Conservation (phyloP, 2,888 invertebrate genomes). For the Tachina fera region DNA sequence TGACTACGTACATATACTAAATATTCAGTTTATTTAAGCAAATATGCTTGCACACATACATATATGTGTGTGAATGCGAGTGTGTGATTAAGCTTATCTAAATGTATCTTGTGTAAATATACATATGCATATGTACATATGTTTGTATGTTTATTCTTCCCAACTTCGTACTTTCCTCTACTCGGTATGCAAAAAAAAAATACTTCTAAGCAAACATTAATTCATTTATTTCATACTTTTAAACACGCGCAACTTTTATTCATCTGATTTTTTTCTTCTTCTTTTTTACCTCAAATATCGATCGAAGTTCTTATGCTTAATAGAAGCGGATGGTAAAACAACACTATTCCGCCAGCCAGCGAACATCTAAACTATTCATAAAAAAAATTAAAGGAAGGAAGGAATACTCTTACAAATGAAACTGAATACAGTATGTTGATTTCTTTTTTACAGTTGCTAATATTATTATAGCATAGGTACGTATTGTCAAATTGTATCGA, state of each 20-base stretch:
- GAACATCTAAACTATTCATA: constrained; percentile 51
- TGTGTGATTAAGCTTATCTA: constrained; percentile 52
- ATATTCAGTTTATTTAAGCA: constrained; percentile 16
- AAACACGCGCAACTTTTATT: constrained; percentile 64
- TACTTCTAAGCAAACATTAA: constrained; percentile 13
- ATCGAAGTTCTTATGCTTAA: constrained; percentile 61
- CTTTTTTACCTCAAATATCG: constrained; percentile 59
- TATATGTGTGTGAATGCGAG: background rate
- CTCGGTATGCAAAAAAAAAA: background rate
- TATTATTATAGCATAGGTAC: constrained; percentile 28
- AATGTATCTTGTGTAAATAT: constrained; percentile 57
- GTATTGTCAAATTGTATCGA: background rate
- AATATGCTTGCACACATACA: background rate
- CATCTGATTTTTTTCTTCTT: constrained; percentile 46
- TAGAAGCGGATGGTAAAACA: constrained; percentile 68
- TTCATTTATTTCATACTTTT: constrained; percentile 24
- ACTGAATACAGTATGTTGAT: constrained; percentile 27
- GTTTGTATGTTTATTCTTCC: constrained; percentile 19
- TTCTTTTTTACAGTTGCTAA: background rate
- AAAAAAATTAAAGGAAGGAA: constrained; percentile 13
- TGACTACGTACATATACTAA: background rate
- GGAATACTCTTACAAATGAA: constrained; percentile 24
- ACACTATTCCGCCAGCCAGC: constrained; percentile 50
- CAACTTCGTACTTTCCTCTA: background rate
- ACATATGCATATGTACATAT: too few species aligned